These are phyloP conservation scores for Patella vulgata DNA, from an alignment of 1,140 invertebrate genomes.

Conservation along the genomic window DNA sequence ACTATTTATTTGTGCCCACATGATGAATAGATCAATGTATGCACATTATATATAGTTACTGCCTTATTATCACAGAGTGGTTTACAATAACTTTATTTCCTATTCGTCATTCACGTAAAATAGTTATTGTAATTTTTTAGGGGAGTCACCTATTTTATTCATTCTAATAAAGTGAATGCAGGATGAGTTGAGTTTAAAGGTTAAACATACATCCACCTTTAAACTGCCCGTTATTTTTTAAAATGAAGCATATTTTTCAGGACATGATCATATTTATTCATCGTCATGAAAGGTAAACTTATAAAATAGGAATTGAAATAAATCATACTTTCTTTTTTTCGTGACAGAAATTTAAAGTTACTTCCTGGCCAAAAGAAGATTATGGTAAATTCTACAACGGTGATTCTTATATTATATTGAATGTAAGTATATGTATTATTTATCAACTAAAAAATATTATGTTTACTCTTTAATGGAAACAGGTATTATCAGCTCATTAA, in stretches of 20 bases:
- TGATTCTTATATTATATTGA: conserved; percentile 89
- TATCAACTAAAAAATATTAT: too few species aligned
- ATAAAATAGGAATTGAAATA: background rate
- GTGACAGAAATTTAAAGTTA: conserved; percentile 81
- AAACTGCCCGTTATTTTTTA: background rate
- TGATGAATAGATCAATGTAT: too few species aligned
- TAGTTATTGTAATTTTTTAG: too few species aligned
- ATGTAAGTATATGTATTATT: conserved; percentile 73
- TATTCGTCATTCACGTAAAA: too few species aligned
- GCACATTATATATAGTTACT: too few species aligned
- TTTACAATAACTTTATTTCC: too few species aligned
- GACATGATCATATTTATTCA: background rate
- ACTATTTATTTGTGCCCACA: too few species aligned
- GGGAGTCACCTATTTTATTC: background rate
- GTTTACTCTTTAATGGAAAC: conserved; percentile 60
- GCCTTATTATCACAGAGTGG: too few species aligned
- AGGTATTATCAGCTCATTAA: background rate
- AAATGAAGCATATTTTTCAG: background rate
- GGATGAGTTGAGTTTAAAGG: background rate
- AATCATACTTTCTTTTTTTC: background rate
- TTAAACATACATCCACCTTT: background rate
- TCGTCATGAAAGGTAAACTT: background rate
- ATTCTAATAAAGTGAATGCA: background rate
- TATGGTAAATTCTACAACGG: conserved; percentile 90
- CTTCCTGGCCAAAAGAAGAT: conserved; percentile 77